Evolutionary conservation across 1,140 invertebrate species (phyloP).

Genomic region (Drosophila persimilis): DNA sequence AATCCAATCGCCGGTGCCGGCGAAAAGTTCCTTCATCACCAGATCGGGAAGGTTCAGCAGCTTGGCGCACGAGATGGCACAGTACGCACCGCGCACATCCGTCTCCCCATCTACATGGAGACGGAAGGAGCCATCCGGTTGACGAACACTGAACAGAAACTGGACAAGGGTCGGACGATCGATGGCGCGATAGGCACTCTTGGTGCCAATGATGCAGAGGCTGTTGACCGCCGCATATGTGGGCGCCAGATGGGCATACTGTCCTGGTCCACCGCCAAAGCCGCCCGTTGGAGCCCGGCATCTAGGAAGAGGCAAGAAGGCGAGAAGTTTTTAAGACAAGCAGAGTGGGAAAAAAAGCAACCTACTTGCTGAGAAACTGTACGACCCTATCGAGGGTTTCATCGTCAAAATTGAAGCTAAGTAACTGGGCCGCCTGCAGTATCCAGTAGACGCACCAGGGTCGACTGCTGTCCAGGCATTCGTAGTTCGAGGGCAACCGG

Average conservation of each 20-base stretch:
- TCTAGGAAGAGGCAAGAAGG: slow-evolving; percentile 73
- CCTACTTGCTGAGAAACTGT: slow-evolving; percentile 86
- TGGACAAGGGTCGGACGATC: slow-evolving; percentile 89
- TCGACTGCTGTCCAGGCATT: slow-evolving; percentile 95
- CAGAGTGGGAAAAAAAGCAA: not conserved
- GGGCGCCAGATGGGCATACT: slow-evolving; percentile 95
- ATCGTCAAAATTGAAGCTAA: slow-evolving; percentile 89
- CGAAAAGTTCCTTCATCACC: slow-evolving; percentile 90
- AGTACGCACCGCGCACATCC: slow-evolving; percentile 97
- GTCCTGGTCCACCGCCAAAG: slow-evolving; percentile 96
- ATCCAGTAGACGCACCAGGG: slow-evolving; percentile 99
- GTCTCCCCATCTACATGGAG: slow-evolving; percentile 97
- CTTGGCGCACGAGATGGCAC: slow-evolving; percentile 94
- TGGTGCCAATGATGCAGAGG: slow-evolving; percentile 93
- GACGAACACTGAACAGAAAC: slow-evolving; percentile 91
- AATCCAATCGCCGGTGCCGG: slow-evolving; percentile 95
- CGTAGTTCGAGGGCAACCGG: slow-evolving; percentile 87
- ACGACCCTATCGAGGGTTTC: slow-evolving; percentile 87
- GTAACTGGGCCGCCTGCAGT: slow-evolving; percentile 92
- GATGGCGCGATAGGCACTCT: slow-evolving; percentile 93
- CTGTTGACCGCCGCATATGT: slow-evolving; percentile 98
- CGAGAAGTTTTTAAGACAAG: not conserved
- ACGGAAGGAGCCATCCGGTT: slow-evolving; percentile 94
- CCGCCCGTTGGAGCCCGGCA: slow-evolving; percentile 94
- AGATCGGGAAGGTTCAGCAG: slow-evolving; percentile 89